These are phyloP conservation scores for Ophthalmolycus amberensis DNA, from an alignment of 2,113 vertebrate species.

Conservation along the genomic window DNA sequence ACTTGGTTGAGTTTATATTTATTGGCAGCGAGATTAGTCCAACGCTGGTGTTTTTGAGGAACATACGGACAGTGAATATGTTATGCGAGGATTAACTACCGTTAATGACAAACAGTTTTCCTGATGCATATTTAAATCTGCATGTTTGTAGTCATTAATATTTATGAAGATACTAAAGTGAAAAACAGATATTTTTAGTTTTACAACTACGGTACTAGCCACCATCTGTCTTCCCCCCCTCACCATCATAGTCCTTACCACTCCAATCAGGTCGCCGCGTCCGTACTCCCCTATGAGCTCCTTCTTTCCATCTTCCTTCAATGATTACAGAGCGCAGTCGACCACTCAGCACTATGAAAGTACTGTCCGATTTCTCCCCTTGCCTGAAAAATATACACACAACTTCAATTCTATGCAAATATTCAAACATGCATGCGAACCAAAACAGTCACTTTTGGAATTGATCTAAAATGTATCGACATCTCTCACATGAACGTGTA, in stretches of 20 bases:
- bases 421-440: conserved; percentile 2
- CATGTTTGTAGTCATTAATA: conserved; percentile 6
- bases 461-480: neutral
- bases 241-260: conserved; percentile 84
- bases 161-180: conserved; percentile 2
- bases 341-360: conserved; percentile 94
- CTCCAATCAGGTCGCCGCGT: conserved; percentile 94
- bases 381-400: conserved; percentile 82
- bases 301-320: conserved; percentile 95
- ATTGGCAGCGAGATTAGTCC: neutral
- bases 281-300: conserved; percentile 94
- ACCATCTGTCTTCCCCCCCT: neutral
- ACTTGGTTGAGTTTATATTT: conserved; percentile 2
- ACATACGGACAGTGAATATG: conserved; percentile 1
- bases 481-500: neutral
- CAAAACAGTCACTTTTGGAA: neutral
- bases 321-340: conserved; percentile 93
- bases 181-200: conserved; percentile 15
- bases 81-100: conserved; percentile 20
- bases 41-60: neutral
- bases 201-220: neutral
- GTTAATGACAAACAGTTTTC: neutral
- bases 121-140: conserved; percentile 29
- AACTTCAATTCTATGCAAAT: conserved; percentile 24
- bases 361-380: conserved; percentile 94